phyloP scores from a whole-genome alignment of 2,797 vertebrate genomes.

The Mus spretus region DNA sequence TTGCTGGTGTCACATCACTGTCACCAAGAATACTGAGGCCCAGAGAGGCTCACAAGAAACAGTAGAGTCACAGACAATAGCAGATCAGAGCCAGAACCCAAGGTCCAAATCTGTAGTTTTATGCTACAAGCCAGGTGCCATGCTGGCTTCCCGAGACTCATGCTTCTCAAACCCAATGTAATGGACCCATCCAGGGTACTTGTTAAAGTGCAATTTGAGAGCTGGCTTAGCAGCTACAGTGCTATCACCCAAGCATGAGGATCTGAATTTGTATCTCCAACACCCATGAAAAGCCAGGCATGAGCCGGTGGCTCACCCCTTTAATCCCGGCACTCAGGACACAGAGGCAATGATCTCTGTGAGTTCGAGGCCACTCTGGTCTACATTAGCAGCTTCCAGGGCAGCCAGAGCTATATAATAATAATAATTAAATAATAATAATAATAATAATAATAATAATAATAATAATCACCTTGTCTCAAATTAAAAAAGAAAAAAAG shows the following conservation, averaged over 20 bases:
- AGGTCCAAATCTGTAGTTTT: neutral
- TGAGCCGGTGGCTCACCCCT: neutral
- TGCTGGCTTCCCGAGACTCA: too few relatives aligned
- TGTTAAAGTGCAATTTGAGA: neutral
- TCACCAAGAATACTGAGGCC: neutral
- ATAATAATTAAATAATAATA: too few relatives aligned
- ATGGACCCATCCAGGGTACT: neutral
- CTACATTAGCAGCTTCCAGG: neutral
- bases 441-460: neutral
- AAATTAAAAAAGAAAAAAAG: neutral
- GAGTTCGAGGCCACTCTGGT: neutral
- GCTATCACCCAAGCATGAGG: neutral
- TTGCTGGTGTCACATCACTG: neutral
- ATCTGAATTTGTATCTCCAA: neutral
- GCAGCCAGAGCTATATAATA: neutral
- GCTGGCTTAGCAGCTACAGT: neutral
- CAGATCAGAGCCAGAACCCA: neutral
- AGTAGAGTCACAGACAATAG: neutral
- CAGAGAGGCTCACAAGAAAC: neutral
- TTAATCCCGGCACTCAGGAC: neutral
- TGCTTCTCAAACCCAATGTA: neutral
- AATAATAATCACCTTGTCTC: neutral
- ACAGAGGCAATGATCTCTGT: neutral
- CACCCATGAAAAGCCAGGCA: neutral
- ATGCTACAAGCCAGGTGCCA: rapidly evolving